These are phyloP conservation scores for Cryptocheilus praepositus DNA, from an alignment of 2,888 invertebrate species.

Conservation along the genomic window DNA sequence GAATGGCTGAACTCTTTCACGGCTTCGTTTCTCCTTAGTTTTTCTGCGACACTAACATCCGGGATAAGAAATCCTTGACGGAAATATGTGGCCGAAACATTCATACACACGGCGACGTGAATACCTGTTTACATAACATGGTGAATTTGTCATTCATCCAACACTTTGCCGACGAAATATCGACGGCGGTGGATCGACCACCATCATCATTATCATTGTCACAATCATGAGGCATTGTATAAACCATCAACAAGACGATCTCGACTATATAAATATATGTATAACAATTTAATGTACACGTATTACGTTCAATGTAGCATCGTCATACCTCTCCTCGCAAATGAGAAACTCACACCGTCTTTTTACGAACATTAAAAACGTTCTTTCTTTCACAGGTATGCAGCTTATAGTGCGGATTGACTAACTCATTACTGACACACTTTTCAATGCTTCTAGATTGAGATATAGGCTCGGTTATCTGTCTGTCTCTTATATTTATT, in stretches of 20 bases:
- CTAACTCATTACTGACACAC: slow-evolving; percentile 56
- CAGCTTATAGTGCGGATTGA: slow-evolving; percentile 68
- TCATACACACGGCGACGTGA: too few species aligned
- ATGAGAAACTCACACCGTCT: slow-evolving; percentile 34
- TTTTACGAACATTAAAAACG: slow-evolving; percentile 49
- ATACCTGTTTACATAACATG: too few species aligned
- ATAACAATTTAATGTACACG: slow-evolving; percentile 21
- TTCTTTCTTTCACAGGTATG: slow-evolving; percentile 70
- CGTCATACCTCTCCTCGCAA: slow-evolving; percentile 17
- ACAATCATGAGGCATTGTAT: slow-evolving; percentile 54
- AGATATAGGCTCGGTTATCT: slow-evolving; percentile 58
- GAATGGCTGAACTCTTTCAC: too few species aligned
- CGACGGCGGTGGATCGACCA: slow-evolving; percentile 10
- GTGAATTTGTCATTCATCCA: too few species aligned
- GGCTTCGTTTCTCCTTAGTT: too few species aligned
- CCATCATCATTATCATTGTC: slow-evolving; percentile 18
- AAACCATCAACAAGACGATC: slow-evolving; percentile 51
- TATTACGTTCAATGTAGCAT: slow-evolving; percentile 40
- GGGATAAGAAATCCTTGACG: too few species aligned
- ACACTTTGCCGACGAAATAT: not conserved
- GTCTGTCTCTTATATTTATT: too few species aligned
- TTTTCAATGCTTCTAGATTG: slow-evolving; percentile 59
- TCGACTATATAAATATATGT: slow-evolving; percentile 20
- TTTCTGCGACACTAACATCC: too few species aligned
- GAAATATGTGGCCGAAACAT: too few species aligned